Evolutionary conservation across 2,888 invertebrate genomes (phyloP), one percentile per base, ranked within the genome.

Genomic region (Noctua fimbriata): DNA sequence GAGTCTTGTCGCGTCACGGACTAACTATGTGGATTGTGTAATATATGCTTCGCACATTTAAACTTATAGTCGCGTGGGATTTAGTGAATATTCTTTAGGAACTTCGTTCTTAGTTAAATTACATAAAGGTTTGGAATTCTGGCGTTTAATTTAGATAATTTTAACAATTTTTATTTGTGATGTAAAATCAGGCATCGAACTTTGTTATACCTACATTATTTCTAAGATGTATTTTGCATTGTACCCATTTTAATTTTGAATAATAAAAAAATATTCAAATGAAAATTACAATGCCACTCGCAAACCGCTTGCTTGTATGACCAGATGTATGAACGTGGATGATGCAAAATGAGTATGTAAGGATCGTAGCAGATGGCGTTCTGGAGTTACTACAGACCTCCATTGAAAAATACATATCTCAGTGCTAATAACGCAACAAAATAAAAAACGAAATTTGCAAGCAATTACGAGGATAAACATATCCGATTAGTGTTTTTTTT

Each of bases 1-100:
- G 74, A 84, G n/a, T 24, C 67, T n/a, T 77, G 49, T 6, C 60
- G 28, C 32, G 55, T 32, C 55, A 58, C 55, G 32, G 4, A 60
- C n/a, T 32, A 28, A 47, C 28, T 52, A 32, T 58, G 36, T 60
- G 28, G 28, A 60, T 6, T 24, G 18, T 69, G 16, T 24, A 12
- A 28, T 21, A 21, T 52, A 65, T 69, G n/a, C 69, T 72, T 69
- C 44, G 24, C 65, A 69, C 52, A 24, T 10, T n/a, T 65, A 70
- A 70, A 73, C 69, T 47, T 67, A 24, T 24, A 66, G n/a, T 55
- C 14, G 36, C 28, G 47, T 16, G n/a, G 73, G 49, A 47, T 16
- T 52, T 18, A 24, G 12, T 10, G 28, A 66, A 32, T n/a, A 14
- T 32, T 21, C 1, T 58, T 0, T 21, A 55, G 55, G 55, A 76